These are phyloP conservation scores for Alviniconcha strummeri DNA, from an alignment of 2,888 invertebrate species.

Conservation along the genomic window DNA sequence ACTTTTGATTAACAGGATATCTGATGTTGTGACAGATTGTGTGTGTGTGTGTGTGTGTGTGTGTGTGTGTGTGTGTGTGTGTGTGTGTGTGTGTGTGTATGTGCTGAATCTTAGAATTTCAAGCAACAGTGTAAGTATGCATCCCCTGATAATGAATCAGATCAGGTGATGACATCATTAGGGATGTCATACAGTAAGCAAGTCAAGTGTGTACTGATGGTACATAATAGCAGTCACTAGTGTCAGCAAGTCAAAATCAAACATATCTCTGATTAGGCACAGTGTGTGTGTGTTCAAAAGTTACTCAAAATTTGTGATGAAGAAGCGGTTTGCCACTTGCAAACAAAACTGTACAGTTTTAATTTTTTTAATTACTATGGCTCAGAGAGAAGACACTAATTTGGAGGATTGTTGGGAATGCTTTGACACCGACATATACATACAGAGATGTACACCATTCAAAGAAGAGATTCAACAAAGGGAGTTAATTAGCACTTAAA, in stretches of 20 bases:
- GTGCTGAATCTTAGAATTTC: background rate
- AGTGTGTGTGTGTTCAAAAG: no score
- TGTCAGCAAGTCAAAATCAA: background rate
- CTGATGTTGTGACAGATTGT: slow-evolving; percentile 1
- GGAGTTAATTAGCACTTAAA: no score
- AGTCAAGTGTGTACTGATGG: background rate
- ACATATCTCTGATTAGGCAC: background rate
- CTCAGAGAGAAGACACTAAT: no score
- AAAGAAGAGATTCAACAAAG: no score
- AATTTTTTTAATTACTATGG: no score
- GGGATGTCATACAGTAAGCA: background rate
- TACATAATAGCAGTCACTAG: no score
- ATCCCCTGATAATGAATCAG: background rate
- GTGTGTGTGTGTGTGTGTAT: background rate
- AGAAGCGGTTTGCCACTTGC: no score
- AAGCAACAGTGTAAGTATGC: background rate
- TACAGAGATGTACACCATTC: no score
- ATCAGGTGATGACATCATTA: background rate
- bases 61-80: background rate
- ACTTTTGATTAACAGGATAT: background rate
- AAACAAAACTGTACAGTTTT: no score
- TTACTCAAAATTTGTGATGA: no score
- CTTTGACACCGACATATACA: no score
- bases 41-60: background rate
- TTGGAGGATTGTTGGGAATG: no score